Conservation (phyloP, 2,113 vertebrate genomes). For the Stictonetta naevosa region DNA sequence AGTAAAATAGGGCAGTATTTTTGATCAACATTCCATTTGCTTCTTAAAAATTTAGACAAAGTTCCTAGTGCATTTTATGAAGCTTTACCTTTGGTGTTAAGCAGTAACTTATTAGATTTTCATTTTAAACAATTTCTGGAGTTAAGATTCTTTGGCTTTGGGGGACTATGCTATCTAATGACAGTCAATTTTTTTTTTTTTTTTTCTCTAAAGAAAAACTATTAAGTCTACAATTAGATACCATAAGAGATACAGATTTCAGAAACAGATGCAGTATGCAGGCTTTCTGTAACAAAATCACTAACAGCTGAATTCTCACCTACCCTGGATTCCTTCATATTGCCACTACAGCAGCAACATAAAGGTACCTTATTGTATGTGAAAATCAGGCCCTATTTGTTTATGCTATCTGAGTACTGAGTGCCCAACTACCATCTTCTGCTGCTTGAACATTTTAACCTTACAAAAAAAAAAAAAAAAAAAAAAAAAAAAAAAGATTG, state of each 20-base stretch:
- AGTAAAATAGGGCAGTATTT: slow-evolving; percentile 65
- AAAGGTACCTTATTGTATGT: not conserved
- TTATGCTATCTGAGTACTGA: slow-evolving; percentile 24
- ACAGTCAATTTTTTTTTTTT: slow-evolving; percentile 37
- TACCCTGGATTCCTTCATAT: not conserved
- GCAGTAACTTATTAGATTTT: slow-evolving; percentile 68
- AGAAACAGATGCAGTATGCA: slow-evolving; percentile 50
- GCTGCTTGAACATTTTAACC: not conserved
- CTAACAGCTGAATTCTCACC: slow-evolving; percentile 12
- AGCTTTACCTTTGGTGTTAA: slow-evolving; percentile 84
- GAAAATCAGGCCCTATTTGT: not conserved
- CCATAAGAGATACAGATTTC: slow-evolving; percentile 50
- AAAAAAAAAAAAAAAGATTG: slow-evolving; percentile 29
- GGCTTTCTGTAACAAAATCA: slow-evolving; percentile 48
- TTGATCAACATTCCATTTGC: slow-evolving; percentile 61
- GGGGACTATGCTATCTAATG: slow-evolving; percentile 67
- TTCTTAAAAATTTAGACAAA: slow-evolving; percentile 71
- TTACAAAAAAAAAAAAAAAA: slow-evolving; percentile 49
- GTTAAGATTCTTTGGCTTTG: slow-evolving; percentile 79
- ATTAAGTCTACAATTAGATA: slow-evolving; percentile 35
- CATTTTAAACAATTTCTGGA: slow-evolving; percentile 73
- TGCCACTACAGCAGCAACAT: not conserved
- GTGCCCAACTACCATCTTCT: slow-evolving; percentile 10
- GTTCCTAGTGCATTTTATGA: slow-evolving; percentile 78
- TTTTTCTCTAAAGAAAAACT: slow-evolving; percentile 3